Evolutionary conservation across 2,797 vertebrate genomes (phyloP).

Genomic region (Pseudopleuronectes americanus): DNA sequence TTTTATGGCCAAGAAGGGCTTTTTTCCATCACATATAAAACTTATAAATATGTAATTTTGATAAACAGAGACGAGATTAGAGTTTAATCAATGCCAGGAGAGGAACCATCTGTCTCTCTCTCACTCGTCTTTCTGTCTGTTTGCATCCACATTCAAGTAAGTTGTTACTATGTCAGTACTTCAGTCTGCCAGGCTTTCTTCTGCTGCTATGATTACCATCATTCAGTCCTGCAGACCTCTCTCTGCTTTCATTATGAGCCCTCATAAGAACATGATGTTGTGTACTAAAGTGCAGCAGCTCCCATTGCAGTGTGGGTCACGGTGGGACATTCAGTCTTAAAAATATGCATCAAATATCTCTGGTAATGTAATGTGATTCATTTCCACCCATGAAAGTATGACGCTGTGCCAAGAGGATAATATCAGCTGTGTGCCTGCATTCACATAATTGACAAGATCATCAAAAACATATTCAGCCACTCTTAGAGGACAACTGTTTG

Average conservation of each 20-base stretch:
- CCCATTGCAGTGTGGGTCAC: neutral
- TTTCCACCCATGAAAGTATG: conserved; percentile 24
- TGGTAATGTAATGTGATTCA: conserved; percentile 22
- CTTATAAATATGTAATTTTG: neutral
- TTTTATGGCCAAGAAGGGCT: neutral
- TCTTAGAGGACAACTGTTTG: conserved; percentile 19
- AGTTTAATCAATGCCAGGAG: neutral
- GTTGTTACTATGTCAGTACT: neutral
- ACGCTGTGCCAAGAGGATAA: conserved; percentile 3
- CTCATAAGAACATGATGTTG: conserved; percentile 11
- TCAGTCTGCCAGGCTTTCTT: conserved; percentile 9
- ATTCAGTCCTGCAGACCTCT: conserved; percentile 20
- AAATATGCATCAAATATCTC: conserved; percentile 26
- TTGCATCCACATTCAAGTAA: neutral
- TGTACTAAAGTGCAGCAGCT: conserved; percentile 1
- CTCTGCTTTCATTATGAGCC: conserved; percentile 16
- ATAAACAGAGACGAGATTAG: neutral
- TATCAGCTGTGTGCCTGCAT: conserved; percentile 29
- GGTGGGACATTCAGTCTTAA: conserved; percentile 7
- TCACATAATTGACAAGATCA: conserved; percentile 39
- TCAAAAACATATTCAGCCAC: conserved; percentile 31
- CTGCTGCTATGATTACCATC: conserved; percentile 2
- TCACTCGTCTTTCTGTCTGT: neutral
- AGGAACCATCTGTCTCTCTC: neutral
- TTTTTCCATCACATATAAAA: neutral